A percentile compares a stretch with the other conserved stretches of the same genome.
Conservation (phyloP, 2,113 vertebrate genomes). For the Andinoacara biseriatus region DNA sequence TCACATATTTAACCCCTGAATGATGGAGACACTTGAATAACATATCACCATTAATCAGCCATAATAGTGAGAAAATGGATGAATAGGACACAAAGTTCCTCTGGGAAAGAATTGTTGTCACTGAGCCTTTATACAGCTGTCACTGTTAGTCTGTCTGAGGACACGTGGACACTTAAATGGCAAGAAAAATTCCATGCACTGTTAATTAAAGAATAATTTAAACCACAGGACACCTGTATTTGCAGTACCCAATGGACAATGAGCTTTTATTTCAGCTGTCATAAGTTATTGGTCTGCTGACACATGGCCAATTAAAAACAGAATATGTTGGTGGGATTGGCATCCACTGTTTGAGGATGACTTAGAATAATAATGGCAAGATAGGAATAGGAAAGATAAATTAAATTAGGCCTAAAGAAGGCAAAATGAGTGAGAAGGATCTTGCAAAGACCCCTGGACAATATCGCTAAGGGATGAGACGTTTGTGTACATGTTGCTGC, state of each 20-base stretch:
- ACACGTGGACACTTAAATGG: conserved; percentile 62
- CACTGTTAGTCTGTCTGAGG: conserved; percentile 50
- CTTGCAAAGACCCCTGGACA: conserved; percentile 11
- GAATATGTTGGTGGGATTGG: conserved; percentile 41
- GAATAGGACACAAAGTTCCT: conserved; percentile 41
- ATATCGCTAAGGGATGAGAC: conserved; percentile 27
- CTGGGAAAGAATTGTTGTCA: conserved; percentile 52
- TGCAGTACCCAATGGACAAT: conserved; percentile 60
- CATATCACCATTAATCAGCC: conserved; percentile 71
- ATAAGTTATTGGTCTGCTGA: conserved; percentile 58
- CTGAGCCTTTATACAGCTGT: conserved; percentile 61
- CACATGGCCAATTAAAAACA: conserved; percentile 74
- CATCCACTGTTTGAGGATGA: conserved; percentile 48
- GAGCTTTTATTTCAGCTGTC: conserved; percentile 70
- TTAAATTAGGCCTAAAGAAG: conserved; percentile 38
- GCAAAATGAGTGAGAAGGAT: background rate
- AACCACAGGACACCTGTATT: conserved; percentile 54
- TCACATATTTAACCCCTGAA: conserved; percentile 72
- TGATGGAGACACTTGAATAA: conserved; percentile 64
- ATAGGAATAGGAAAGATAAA: conserved; percentile 35
- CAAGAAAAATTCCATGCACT: conserved; percentile 55
- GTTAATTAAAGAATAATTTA: conserved; percentile 68
- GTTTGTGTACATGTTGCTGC: conserved; percentile 25
- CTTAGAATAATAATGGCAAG: conserved; percentile 39
- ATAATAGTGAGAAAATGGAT: conserved; percentile 48